Conservation (phyloP, 2,888 invertebrate species). For the Drosophila birchii region DNA sequence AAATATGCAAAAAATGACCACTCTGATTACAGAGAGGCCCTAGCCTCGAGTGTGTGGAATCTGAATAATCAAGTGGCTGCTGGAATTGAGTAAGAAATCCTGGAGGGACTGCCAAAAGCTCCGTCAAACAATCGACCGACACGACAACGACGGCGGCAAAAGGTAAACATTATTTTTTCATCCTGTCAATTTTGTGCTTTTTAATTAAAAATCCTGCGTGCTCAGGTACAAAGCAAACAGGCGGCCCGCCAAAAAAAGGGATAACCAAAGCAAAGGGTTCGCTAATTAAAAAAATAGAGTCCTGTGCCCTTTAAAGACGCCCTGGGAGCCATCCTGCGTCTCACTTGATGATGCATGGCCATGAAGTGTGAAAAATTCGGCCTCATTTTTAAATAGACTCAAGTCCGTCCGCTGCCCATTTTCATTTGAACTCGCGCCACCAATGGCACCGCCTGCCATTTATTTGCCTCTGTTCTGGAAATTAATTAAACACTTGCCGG, state of each 20-base stretch:
- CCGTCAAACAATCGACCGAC: constrained; percentile 25
- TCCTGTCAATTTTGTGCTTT: constrained; percentile 59
- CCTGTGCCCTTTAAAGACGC: constrained; percentile 58
- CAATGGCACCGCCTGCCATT: constrained; percentile 46
- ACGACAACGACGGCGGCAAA: constrained; percentile 4
- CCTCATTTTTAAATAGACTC: constrained; percentile 62
- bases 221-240: constrained; percentile 55
- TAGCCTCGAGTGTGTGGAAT: constrained; percentile 23
- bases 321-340: constrained; percentile 15
- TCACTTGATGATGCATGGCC: constrained; percentile 37
- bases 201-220: constrained; percentile 67
- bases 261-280: constrained; percentile 40
- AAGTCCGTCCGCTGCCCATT: constrained; percentile 28
- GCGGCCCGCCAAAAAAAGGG: constrained; percentile 21
- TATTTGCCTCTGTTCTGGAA: constrained; percentile 54
- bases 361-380: constrained; percentile 63
- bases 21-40: constrained; percentile 30
- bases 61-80: constrained; percentile 34
- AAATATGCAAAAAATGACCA: constrained; percentile 20
- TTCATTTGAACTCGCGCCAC: constrained; percentile 16
- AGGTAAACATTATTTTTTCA: constrained; percentile 55
- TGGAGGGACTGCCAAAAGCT: constrained; percentile 6
- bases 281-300: constrained; percentile 72
- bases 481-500: constrained; percentile 66
- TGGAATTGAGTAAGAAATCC: constrained; percentile 29